Percentiles rank a stretch among this genome's conserved stretches.
Evolutionary conservation across 2,797 vertebrate species (phyloP).

Genomic region (Galago senegalensis): DNA sequence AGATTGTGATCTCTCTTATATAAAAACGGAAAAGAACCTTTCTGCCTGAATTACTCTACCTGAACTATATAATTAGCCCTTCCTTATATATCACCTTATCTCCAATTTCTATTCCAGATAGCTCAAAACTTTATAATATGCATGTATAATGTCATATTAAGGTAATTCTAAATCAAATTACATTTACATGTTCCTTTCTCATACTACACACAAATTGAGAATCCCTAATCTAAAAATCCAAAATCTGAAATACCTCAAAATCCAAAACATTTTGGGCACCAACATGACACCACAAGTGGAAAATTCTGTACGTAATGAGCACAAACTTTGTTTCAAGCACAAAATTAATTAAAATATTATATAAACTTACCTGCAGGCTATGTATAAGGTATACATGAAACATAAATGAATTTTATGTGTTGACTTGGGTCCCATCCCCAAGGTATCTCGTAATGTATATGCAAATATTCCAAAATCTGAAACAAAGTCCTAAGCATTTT

Average conservation of each 20-base stretch:
- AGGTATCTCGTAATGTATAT: neutral
- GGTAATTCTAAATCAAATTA: conserved; percentile 2
- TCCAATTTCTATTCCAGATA: neutral
- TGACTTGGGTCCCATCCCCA: neutral
- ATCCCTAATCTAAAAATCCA: neutral
- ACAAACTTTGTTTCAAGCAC: neutral
- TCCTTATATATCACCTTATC: neutral
- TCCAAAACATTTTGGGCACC: neutral
- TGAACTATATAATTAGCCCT: neutral
- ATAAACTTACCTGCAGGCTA: neutral
- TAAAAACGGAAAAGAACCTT: neutral
- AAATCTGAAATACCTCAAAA: neutral
- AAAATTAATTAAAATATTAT: neutral
- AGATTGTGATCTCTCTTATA: neutral
- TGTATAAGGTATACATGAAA: neutral
- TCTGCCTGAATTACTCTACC: neutral
- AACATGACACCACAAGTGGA: neutral
- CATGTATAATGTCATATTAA: neutral
- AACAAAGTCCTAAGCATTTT: neutral
- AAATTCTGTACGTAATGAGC: neutral
- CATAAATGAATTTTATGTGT: neutral
- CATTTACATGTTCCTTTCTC: neutral
- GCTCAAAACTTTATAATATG: neutral
- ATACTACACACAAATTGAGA: neutral
- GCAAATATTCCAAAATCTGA: neutral